Evolutionary conservation across 2,888 invertebrate species (phyloP), one percentile per base, ranked within the genome.

Genomic region (Acheta domesticus): DNA sequence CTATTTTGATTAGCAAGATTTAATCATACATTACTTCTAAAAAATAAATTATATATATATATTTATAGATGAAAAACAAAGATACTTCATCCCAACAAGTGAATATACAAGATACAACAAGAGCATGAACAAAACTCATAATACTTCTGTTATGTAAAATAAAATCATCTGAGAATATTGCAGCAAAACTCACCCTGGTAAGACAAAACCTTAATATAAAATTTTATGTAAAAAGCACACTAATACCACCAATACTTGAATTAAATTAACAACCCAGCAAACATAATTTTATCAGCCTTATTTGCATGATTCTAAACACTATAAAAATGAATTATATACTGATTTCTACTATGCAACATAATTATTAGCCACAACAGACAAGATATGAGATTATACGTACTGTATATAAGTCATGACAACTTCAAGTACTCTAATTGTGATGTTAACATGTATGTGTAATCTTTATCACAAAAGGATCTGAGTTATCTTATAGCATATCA

Each of bases 271-370:
- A 36, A 36, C 62, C 62, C 62, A 62, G n/a, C 62, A 62, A 62
- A 62, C n/a, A 62, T 62, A 62, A 62, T 62, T 62, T 62, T 62
- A 62, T 62, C 62, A 62, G 62, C 62, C 62, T 62, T 62, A 62
- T 62, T 62, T 62, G 36, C 62, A 62, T 19, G 62, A 62, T 62
- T 62, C 62, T 62, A 62, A 62, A 62, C n/a, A 62, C 62, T 62
- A 62, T 62, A 62, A n/a, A 62, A 62, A 62, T 62, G 62, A 62
- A 62, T 62, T 62, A 62, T 62, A 62, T 62, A 62, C 62, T 62
- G 62, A 62, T 62, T 62, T 62, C 62, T 62, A 62, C 62, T 62
- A 62, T n/a, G n/a, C n/a, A 62, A 62, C 62, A 62, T 62, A 62
- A 62, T 62, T 62, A 62, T 14, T 62, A 62, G 62, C 62, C 62